These are phyloP conservation scores for Peromyscus attwateri DNA, from an alignment of 2,797 vertebrate species.

Conservation along the genomic window DNA sequence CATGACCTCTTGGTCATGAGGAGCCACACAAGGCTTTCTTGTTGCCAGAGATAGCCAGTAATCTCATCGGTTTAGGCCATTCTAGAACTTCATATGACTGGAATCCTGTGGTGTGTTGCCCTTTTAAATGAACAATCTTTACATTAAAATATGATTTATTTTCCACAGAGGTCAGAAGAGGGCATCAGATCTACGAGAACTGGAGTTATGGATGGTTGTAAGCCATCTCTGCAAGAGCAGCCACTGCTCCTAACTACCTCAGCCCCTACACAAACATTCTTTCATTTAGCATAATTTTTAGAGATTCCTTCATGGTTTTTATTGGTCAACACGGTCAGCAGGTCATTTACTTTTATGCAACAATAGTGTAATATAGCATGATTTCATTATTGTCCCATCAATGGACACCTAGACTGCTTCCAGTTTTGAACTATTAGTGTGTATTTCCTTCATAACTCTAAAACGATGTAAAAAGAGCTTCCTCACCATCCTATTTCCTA, in stretches of 20 bases:
- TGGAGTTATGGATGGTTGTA: not conserved
- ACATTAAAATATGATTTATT: not conserved
- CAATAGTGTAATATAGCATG: not conserved
- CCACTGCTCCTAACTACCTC: not conserved
- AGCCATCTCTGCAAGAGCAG: not conserved
- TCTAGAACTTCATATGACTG: not conserved
- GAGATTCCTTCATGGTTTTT: slow-evolving; percentile 9
- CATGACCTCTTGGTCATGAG: not conserved
- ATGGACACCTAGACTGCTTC: not conserved
- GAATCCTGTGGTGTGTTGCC: not conserved
- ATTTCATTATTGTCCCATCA: not conserved
- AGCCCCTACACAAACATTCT: not conserved
- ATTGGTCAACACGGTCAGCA: not conserved
- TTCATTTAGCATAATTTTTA: not conserved
- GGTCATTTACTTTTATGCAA: slow-evolving; percentile 2
- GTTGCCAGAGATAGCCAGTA: not conserved
- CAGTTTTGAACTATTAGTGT: not conserved
- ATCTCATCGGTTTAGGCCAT: not conserved
- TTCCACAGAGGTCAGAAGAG: not conserved
- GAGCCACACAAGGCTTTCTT: not conserved
- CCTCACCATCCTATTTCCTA: not conserved
- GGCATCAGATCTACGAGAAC: not conserved
- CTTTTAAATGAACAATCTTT: not conserved
- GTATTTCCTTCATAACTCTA: not conserved
- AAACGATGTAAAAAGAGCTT: slow-evolving; percentile 4